A percentile compares a stretch with the other conserved stretches of the same genome.
Evolutionary conservation across 2,797 vertebrate species (phyloP).

Genomic region (Ammospiza maritima): DNA sequence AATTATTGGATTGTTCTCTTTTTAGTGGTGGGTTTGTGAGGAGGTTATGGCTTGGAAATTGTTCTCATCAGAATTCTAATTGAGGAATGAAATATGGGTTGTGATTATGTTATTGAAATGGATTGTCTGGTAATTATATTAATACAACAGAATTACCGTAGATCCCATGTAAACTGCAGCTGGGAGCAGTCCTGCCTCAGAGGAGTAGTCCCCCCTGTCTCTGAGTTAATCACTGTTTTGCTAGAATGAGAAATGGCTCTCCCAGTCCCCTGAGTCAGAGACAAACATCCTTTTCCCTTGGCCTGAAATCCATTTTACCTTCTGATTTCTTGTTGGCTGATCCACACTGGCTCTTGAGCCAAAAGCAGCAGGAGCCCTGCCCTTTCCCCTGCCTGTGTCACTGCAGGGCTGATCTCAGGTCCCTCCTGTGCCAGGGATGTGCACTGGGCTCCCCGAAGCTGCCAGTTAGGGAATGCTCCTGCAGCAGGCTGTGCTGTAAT

Average conservation of each 20-base stretch:
- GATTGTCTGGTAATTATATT: constrained; percentile 64
- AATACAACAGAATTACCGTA: constrained; percentile 43
- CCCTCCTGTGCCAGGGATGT: accelerated
- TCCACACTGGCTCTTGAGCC: neutral
- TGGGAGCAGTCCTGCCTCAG: neutral
- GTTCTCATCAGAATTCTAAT: constrained; percentile 57
- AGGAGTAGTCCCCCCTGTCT: constrained; percentile 6
- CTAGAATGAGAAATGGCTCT: constrained; percentile 8
- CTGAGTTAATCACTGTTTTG: neutral
- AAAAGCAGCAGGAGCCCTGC: neutral
- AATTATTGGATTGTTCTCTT: constrained; percentile 65
- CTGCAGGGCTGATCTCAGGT: accelerated
- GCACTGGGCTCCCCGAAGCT: neutral
- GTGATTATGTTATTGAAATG: constrained; percentile 55
- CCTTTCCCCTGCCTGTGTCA: neutral
- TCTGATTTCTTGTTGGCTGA: neutral
- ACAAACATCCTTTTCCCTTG: neutral
- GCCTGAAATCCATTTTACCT: neutral
- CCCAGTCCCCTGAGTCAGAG: neutral
- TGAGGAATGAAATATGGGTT: constrained; percentile 56
- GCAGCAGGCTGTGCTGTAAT: neutral
- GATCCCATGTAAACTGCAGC: neutral
- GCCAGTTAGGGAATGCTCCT: accelerated
- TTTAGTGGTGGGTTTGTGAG: constrained; percentile 49
- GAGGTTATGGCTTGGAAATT: constrained; percentile 63